Evolutionary conservation across 2,797 vertebrate genomes (phyloP).

Genomic region (Geotria australis): DNA sequence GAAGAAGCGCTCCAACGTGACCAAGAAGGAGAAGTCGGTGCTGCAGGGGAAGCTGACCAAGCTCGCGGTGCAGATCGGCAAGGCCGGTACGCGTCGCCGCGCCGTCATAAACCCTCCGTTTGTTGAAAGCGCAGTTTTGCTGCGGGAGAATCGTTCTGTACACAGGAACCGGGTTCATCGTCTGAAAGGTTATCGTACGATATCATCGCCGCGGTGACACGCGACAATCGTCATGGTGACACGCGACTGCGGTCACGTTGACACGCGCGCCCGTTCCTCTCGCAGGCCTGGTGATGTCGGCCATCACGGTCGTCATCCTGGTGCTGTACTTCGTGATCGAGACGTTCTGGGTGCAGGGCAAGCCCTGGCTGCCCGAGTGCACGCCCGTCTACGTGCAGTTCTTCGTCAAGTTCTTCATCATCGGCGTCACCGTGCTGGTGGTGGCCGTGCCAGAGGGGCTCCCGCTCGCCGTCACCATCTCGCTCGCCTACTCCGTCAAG

Average conservation of each 20-base stretch:
- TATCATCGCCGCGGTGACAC: no score
- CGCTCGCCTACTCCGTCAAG: slow-evolving; percentile 85
- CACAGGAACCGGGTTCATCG: no score
- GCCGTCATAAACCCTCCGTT: no score
- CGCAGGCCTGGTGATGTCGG: slow-evolving; percentile 74
- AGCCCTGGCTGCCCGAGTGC: slow-evolving; percentile 40
- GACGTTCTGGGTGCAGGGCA: slow-evolving; percentile 37
- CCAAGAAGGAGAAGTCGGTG: slow-evolving; percentile 92
- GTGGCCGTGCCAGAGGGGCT: slow-evolving; percentile 86
- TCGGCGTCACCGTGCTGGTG: slow-evolving; percentile 71
- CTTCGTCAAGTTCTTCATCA: slow-evolving; percentile 97
- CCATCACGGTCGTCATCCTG: slow-evolving; percentile 65
- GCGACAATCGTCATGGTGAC: no score
- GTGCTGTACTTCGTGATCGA: slow-evolving; percentile 73
- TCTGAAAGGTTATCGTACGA: no score
- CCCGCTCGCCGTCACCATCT: slow-evolving; percentile 79
- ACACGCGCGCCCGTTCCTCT: not conserved
- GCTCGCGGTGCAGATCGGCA: slow-evolving; percentile 75
- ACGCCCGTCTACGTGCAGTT: slow-evolving; percentile 85
- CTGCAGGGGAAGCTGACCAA: slow-evolving; percentile 81
- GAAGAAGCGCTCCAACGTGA: slow-evolving; percentile 41
- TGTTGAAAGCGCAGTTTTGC: no score
- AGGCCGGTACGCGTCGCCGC: slow-evolving; percentile 30
- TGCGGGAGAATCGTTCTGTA: no score
- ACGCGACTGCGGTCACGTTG: no score